These are phyloP conservation scores for Deilephila porcellus DNA, from an alignment of 2,888 invertebrate genomes.

Conservation along the genomic window DNA sequence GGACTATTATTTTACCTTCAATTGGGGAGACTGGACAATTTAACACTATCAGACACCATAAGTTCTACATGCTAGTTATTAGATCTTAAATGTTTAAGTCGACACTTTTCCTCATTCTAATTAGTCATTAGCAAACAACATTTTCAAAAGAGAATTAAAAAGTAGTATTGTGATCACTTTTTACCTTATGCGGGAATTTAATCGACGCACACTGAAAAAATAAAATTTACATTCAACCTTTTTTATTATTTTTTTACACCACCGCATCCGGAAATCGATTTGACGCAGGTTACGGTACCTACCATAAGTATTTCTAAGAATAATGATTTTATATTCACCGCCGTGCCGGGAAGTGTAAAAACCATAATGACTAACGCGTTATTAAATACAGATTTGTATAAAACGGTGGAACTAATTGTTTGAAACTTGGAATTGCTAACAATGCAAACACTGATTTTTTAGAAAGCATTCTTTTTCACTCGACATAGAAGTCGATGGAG, in stretches of 20 bases:
- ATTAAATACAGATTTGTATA: conserved; percentile 13
- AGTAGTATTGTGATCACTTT: no score
- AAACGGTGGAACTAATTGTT: conserved; percentile 2
- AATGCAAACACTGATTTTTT: neutral
- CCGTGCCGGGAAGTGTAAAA: conserved; percentile 19
- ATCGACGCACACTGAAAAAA: neutral
- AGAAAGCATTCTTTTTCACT: neutral
- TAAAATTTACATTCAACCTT: neutral
- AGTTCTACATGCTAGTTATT: no score
- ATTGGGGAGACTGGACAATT: no score
- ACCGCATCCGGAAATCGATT: neutral
- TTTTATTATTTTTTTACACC: neutral
- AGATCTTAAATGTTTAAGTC: no score
- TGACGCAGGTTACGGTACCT: conserved; percentile 1
- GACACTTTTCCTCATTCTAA: no score
- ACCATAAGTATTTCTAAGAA: conserved; percentile 2
- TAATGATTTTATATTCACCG: conserved; percentile 3
- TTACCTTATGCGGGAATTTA: neutral
- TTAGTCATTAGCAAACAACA: no score
- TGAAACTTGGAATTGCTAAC: neutral
- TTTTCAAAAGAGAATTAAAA: no score
- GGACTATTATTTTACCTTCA: no score
- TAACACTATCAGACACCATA: no score
- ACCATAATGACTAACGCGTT: conserved; percentile 3
- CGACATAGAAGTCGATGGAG: neutral